phyloP scores from a whole-genome alignment of 2,888 invertebrate species.

The Nomada flava region DNA sequence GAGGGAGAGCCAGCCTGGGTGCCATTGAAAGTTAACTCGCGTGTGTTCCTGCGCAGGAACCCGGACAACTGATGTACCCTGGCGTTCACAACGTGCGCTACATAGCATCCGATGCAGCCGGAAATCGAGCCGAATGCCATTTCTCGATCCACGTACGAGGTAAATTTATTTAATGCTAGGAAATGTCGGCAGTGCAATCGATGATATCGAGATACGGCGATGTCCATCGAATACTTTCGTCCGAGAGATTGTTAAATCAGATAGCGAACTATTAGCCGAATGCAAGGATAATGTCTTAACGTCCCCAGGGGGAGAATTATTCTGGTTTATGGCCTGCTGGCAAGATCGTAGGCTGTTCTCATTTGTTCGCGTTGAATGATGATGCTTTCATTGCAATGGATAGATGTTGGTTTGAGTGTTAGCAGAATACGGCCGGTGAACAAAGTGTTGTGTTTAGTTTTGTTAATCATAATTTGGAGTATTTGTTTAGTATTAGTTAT shows the following conservation, averaged over 20 bases:
- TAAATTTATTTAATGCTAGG: conserved; percentile 78
- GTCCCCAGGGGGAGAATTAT: neutral
- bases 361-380: too few species aligned
- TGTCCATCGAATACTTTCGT: conserved; percentile 32
- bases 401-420: too few species aligned
- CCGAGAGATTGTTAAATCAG: neutral
- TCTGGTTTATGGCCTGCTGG: conserved; percentile 5
- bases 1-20: conserved; percentile 23
- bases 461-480: too few species aligned
- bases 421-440: too few species aligned
- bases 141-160: conserved; percentile 88
- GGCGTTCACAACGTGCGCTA: conserved; percentile 88
- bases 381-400: neutral
- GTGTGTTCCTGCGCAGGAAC: conserved; percentile 83
- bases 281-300: conserved; percentile 8
- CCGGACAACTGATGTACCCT: conserved; percentile 87
- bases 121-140: conserved; percentile 87
- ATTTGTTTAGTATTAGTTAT: too few species aligned
- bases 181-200: conserved; percentile 13
- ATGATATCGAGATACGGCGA: conserved; percentile 58
- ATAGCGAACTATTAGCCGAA: neutral
- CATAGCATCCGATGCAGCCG: conserved; percentile 88
- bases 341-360: neutral
- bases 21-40: conserved; percentile 61
- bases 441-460: too few species aligned